A percentile compares a stretch with the other conserved stretches of the same genome.
These are phyloP conservation scores for Formicarius rufipectus DNA, from an alignment of 2,113 vertebrate species.

Conservation along the genomic window DNA sequence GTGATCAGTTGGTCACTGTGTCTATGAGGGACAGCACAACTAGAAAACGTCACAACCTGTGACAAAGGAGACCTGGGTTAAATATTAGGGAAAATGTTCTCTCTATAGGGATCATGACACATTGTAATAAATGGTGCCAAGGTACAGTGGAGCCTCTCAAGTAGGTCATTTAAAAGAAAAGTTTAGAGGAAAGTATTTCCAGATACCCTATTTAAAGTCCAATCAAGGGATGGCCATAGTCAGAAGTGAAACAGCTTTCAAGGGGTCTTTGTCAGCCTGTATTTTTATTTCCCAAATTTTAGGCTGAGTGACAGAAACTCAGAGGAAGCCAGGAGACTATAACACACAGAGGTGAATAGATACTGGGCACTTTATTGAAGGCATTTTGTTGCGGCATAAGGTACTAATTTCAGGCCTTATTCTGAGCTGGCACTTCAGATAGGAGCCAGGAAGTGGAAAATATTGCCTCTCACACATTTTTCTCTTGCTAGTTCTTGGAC, in stretches of 20 bases:
- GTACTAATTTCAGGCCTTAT: background rate
- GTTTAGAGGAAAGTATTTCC: background rate
- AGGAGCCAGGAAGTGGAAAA: background rate
- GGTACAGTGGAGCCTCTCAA: background rate
- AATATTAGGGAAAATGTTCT: background rate
- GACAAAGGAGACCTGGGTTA: background rate
- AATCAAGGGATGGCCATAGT: background rate
- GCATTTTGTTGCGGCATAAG: background rate
- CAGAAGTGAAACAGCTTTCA: background rate
- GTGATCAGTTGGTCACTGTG: background rate
- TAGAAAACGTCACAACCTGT: background rate
- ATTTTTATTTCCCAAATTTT: background rate
- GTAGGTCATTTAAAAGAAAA: background rate
- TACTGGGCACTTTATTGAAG: background rate
- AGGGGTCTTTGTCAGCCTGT: background rate
- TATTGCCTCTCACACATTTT: background rate
- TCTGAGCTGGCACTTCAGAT: background rate
- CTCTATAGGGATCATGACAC: background rate
- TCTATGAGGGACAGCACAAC: background rate
- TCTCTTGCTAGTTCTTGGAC: background rate
- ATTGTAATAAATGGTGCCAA: background rate
- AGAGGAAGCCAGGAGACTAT: background rate
- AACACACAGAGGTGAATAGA: background rate
- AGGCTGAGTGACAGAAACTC: background rate
- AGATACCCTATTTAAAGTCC: background rate